These are phyloP conservation scores for Caenorhabditis sulstoni DNA, from an alignment of 2,888 invertebrate species.

Conservation along the genomic window DNA sequence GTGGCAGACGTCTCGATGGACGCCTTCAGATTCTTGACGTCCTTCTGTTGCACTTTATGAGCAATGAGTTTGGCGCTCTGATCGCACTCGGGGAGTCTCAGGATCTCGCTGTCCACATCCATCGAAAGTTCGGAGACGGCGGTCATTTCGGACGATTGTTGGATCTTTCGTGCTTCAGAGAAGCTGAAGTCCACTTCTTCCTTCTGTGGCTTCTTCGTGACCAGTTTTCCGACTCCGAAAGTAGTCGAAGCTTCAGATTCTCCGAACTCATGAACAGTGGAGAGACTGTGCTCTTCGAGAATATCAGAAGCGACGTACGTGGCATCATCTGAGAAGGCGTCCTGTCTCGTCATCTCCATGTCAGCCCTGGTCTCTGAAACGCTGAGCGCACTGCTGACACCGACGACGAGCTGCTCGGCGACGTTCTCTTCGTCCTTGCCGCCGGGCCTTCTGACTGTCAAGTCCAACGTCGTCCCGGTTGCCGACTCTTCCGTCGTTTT, in stretches of 20 bases:
- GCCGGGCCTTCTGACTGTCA: slow-evolving; percentile 56
- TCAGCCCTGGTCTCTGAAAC: slow-evolving; percentile 54
- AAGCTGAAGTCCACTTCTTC: slow-evolving; percentile 60
- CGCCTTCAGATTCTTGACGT: slow-evolving; percentile 45
- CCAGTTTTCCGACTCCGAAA: slow-evolving; percentile 55
- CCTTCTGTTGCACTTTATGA: slow-evolving; percentile 37
- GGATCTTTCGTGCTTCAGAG: slow-evolving; percentile 48
- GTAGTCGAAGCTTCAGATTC: slow-evolving; percentile 50
- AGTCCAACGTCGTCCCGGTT: slow-evolving; percentile 62
- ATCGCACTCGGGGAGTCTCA: slow-evolving; percentile 60
- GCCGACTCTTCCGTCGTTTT: slow-evolving; percentile 22
- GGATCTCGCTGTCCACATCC: slow-evolving; percentile 59
- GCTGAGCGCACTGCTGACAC: slow-evolving; percentile 22
- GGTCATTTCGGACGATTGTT: slow-evolving; percentile 37
- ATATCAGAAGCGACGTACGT: slow-evolving; percentile 59
- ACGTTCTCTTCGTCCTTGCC: slow-evolving; percentile 37
- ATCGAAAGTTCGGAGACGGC: slow-evolving; percentile 55
- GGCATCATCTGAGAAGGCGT: slow-evolving; percentile 53
- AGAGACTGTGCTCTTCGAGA: slow-evolving; percentile 51
- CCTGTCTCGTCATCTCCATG: slow-evolving; percentile 48
- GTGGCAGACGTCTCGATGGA: slow-evolving; percentile 28
- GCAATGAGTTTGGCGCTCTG: slow-evolving; percentile 54
- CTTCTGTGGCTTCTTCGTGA: slow-evolving; percentile 37
- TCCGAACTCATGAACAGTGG: slow-evolving; percentile 61
- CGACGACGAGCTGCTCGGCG: slow-evolving; percentile 25